phyloP scores from a whole-genome alignment of 2,797 vertebrate genomes.

The Crypturellus tataupa region DNA sequence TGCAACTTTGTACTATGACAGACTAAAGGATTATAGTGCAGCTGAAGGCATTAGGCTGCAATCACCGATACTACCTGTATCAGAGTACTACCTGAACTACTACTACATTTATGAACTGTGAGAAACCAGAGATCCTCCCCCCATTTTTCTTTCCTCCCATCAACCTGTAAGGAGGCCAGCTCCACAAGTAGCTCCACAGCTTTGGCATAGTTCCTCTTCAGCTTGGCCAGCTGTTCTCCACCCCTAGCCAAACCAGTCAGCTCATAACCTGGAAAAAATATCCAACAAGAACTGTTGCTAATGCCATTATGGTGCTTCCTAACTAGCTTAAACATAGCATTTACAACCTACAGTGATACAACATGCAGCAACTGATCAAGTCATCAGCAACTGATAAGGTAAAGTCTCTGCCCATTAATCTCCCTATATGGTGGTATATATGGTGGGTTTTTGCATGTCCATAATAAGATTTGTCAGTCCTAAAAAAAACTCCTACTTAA shows the following conservation, averaged over 20 bases:
- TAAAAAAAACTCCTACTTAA: background rate
- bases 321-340: background rate
- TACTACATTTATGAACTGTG: background rate
- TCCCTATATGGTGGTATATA: background rate
- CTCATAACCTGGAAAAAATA: slow-evolving; percentile 90
- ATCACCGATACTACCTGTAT: background rate
- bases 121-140: background rate
- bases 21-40: background rate
- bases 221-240: slow-evolving; percentile 95
- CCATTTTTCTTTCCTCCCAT: background rate
- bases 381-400: background rate
- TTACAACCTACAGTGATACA: background rate
- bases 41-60: background rate
- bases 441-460: background rate
- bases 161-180: slow-evolving; percentile 96
- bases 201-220: slow-evolving; percentile 98
- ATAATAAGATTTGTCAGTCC: background rate
- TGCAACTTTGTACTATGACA: background rate
- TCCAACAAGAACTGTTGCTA: background rate
- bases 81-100: too few species aligned
- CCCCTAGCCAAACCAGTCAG: slow-evolving; percentile 96
- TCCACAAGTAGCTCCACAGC: slow-evolving; percentile 98
- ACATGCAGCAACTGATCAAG: background rate
- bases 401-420: background rate
- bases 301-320: background rate